Base-by-base conservation (phyloP, 2,797 vertebrate genomes). In the Lutra lutra region DNA sequence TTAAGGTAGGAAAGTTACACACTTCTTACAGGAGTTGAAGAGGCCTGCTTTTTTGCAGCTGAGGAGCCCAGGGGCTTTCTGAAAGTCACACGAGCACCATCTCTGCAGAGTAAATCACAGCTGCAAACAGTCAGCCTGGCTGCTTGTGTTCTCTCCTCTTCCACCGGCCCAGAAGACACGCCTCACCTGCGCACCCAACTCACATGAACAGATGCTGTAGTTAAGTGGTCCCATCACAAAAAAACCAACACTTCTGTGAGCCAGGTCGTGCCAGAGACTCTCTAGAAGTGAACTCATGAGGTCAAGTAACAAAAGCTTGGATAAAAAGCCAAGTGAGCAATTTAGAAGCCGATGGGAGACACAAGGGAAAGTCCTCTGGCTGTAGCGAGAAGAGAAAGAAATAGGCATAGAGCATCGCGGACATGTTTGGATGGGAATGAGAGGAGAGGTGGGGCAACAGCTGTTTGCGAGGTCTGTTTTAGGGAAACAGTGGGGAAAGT, bases 291-390 rank as follows among this genome's bases (percentile, higher is more conserved):
- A 86, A 82, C 89, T 58, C 79, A 5, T 3, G 15, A 68, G n/a
- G 54, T 66, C 72, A 64, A 46, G 82, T 35, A 68, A 93, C 25
- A 64, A 4, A 54, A 46, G 51, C 79, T 17, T 73, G 27, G 78
- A 73, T n/a, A 64, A 86, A 89, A 89, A 86, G 93, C 93, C 35
- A 51, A 93, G 75, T 4, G 89, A 86, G 84, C 62, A 62, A 58
- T 54, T 83, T 54, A 70, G 64, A 25, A 93, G 60, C 77, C 46
- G 7, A 66, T 93, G 75, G 60, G 29, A 94, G 91, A 89, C 11
- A 62, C 58, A 3, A 27, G 27, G 20, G n/a, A 83, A 86, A 48
- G 62, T 46, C 70, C 20, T 88, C 68, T 20, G 38, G 77, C 62
- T 78, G 85, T 51, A 68, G 46, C 8, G n/a, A 78, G 73, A 72